Conservation (phyloP, 2,888 invertebrate species). For the Epirrhoe tristata region DNA sequence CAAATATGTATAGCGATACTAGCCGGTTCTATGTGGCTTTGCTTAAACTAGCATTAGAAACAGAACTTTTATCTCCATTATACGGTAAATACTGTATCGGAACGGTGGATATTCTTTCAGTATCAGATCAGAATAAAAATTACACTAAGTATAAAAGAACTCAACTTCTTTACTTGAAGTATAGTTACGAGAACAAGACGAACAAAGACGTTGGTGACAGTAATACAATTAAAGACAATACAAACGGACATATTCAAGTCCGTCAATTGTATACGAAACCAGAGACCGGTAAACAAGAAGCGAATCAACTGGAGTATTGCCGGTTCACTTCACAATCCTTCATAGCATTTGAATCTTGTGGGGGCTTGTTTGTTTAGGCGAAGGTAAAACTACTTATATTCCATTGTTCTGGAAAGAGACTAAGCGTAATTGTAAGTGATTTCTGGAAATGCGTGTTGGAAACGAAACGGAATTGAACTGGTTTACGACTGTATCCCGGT, state of each 20-base stretch:
- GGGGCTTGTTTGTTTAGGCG: conserved; percentile 44
- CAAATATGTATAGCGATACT: no score
- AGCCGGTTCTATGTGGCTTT: no score
- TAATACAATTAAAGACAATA: neutral
- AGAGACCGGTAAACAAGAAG: conserved; percentile 38
- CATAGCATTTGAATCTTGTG: conserved; percentile 35
- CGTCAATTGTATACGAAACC: conserved; percentile 21
- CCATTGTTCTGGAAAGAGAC: conserved; percentile 29
- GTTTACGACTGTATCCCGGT: no score
- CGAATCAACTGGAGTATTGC: conserved; percentile 44
- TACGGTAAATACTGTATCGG: no score
- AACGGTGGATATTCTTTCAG: no score
- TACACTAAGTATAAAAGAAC: no score
- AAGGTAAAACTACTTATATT: conserved; percentile 38
- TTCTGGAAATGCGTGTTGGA: neutral
- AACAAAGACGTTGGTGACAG: neutral
- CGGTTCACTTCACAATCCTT: conserved; percentile 39
- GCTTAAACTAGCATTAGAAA: no score
- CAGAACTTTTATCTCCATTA: no score
- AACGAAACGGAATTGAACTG: no score
- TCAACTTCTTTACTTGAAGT: no score
- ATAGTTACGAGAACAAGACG: neutral
- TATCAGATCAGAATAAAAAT: no score
- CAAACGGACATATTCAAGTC: conserved; percentile 13
- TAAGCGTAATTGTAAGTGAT: conserved; percentile 5